Evolutionary conservation across 2,113 vertebrate species (phyloP).

Genomic region (Lepus europaeus): DNA sequence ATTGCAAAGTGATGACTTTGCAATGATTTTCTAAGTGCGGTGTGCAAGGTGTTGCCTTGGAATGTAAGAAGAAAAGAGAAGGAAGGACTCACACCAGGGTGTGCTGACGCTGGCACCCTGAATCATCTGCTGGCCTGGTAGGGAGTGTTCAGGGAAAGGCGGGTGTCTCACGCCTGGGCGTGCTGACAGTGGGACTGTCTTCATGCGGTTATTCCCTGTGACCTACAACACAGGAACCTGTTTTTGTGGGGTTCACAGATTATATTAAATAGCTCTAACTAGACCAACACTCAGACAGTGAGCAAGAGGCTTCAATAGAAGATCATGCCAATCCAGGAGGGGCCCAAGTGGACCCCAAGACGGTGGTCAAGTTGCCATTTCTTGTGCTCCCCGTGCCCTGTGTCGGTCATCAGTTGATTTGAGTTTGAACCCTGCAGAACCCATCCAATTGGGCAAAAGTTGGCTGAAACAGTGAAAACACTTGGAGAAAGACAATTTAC

Average conservation of each 20-base stretch:
- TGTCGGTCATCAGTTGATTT: not conserved
- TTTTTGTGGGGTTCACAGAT: not conserved
- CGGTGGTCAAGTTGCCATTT: not conserved
- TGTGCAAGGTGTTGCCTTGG: not conserved
- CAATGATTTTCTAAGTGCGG: not conserved
- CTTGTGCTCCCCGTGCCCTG: not conserved
- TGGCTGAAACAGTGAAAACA: not conserved
- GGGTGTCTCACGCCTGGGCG: rapidly evolving
- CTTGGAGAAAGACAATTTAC: not conserved
- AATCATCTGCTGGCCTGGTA: too few relatives aligned
- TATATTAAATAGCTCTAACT: not conserved
- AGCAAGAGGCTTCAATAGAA: not conserved
- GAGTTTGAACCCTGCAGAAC: not conserved
- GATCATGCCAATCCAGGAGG: not conserved
- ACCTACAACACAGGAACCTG: not conserved
- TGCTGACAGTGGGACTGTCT: not conserved
- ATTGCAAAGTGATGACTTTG: not conserved
- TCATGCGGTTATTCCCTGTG: not conserved
- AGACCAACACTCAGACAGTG: not conserved
- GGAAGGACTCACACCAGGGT: not conserved
- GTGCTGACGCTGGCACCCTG: too few relatives aligned
- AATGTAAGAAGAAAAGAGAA: not conserved
- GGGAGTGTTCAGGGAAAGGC: not conserved
- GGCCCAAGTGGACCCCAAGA: not conserved
- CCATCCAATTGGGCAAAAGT: constrained; percentile 15